Evolutionary conservation across 2,888 invertebrate genomes (phyloP).

Genomic region (Plusia festucae): DNA sequence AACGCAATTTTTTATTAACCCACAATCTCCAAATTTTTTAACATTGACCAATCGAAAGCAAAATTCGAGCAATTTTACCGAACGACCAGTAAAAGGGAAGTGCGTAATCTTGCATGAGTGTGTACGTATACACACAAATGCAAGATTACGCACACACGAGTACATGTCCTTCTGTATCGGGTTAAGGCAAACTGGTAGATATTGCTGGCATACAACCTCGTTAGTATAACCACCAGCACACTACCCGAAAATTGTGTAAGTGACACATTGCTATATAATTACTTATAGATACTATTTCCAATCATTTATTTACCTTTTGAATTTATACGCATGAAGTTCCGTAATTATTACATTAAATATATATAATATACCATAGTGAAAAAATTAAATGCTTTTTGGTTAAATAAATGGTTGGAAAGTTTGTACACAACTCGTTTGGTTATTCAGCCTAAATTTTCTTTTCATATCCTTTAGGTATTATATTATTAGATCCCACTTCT

Average conservation of each 20-base stretch:
- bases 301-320: too few relatives aligned
- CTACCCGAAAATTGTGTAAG: conserved; percentile 34
- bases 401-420: too few relatives aligned
- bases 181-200: conserved; percentile 44
- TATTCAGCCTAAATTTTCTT: too few relatives aligned
- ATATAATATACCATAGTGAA: too few relatives aligned
- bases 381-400: too few relatives aligned
- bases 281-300: too few relatives aligned
- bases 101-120: too few relatives aligned
- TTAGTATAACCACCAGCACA: conserved; percentile 35
- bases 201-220: conserved; percentile 45
- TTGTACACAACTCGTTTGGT: too few relatives aligned
- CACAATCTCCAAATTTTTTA: conserved; percentile 26
- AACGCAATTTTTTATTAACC: conserved; percentile 9
- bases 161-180: conserved; percentile 30
- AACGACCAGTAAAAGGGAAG: conserved; percentile 46
- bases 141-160: not conserved
- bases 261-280: conserved; percentile 9
- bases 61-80: conserved; percentile 31
- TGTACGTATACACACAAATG: conserved; percentile 18
- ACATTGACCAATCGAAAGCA: conserved; percentile 28
- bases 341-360: too few relatives aligned
- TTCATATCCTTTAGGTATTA: too few relatives aligned
- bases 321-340: too few relatives aligned
- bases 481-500: too few relatives aligned